A percentile compares a stretch with the other conserved stretches of the same genome.
Evolutionary conservation across 92 coral and sea anemone genomes (phyloP).

Genomic region (Actinernus sp.): DNA sequence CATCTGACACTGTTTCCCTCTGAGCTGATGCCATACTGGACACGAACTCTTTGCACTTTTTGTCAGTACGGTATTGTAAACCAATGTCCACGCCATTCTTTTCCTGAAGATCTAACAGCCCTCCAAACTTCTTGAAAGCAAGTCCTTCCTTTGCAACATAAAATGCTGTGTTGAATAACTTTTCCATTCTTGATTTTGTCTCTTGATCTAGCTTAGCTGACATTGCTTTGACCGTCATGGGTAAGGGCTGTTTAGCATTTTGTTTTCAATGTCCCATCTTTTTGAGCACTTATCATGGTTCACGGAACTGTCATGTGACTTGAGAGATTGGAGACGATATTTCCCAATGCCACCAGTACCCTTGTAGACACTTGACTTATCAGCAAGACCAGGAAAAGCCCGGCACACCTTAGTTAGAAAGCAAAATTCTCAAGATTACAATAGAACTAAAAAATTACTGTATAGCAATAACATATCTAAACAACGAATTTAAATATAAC

Average conservation of each 20-base stretch:
- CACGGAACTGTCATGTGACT: too few species aligned
- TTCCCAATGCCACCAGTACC: too few species aligned
- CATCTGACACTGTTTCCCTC: slow-evolving; percentile 3
- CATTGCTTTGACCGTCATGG: slow-evolving; percentile 3
- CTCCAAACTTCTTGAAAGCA: slow-evolving; percentile 30
- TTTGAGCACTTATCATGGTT: too few species aligned
- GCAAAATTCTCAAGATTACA: too few species aligned
- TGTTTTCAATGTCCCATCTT: too few species aligned
- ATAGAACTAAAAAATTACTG: too few species aligned
- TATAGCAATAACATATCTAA: too few species aligned
- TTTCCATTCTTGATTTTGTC: slow-evolving; percentile 18
- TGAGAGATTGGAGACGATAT: too few species aligned
- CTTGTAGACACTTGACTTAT: too few species aligned
- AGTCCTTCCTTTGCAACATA: slow-evolving; percentile 22
- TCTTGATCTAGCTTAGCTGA: slow-evolving; percentile 14
- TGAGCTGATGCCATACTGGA: slow-evolving; percentile 10
- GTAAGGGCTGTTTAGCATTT: slow-evolving; percentile 13
- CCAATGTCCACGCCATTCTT: slow-evolving; percentile 33
- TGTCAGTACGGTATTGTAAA: slow-evolving; percentile 19
- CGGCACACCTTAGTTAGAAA: too few species aligned
- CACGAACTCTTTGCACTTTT: slow-evolving; percentile 18
- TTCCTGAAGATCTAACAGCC: slow-evolving; percentile 27
- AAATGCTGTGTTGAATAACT: slow-evolving; percentile 24
- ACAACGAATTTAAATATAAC: too few species aligned
- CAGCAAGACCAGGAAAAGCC: too few species aligned